A percentile compares a stretch with the other conserved stretches of the same genome.
phyloP scores from a whole-genome alignment of 2,888 invertebrate species.

The Amiota minor region DNA sequence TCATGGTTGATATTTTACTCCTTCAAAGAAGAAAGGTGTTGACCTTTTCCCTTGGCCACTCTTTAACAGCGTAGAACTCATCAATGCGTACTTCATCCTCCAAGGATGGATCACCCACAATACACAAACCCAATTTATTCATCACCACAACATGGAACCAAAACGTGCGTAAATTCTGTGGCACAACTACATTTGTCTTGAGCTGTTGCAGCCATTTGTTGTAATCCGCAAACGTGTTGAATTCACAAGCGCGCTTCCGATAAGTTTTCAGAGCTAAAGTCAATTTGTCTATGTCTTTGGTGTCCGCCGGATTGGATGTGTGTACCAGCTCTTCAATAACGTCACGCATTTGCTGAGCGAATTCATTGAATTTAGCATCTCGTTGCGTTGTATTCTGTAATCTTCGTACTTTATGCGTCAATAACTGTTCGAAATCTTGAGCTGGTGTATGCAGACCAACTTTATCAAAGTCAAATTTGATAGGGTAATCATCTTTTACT shows the following conservation, averaged over 20 bases:
- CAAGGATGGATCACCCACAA: slow-evolving; percentile 56
- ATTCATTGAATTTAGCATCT: slow-evolving; percentile 60
- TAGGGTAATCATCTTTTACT: slow-evolving; percentile 3
- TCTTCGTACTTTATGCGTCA: slow-evolving; percentile 67
- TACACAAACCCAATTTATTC: slow-evolving; percentile 63
- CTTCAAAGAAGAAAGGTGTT: no score
- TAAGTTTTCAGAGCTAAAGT: slow-evolving; percentile 58
- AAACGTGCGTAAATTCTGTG: slow-evolving; percentile 57
- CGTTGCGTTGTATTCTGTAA: slow-evolving; percentile 56
- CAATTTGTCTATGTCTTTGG: slow-evolving; percentile 58
- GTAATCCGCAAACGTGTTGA: slow-evolving; percentile 64
- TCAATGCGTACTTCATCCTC: slow-evolving; percentile 60
- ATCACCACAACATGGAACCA: slow-evolving; percentile 64
- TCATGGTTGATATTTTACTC: no score
- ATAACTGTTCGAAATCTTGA: slow-evolving; percentile 76
- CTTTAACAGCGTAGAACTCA: slow-evolving; percentile 54
- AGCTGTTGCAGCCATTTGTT: slow-evolving; percentile 67
- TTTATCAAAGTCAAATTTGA: slow-evolving; percentile 51
- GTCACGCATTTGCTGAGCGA: slow-evolving; percentile 65
- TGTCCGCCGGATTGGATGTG: slow-evolving; percentile 49
- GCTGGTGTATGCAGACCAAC: slow-evolving; percentile 79
- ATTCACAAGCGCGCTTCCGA: slow-evolving; percentile 60
- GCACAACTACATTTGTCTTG: slow-evolving; percentile 49
- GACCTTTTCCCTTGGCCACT: slow-evolving; percentile 22
- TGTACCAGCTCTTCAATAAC: slow-evolving; percentile 61